Base-by-base conservation (phyloP, 2,888 invertebrate species). In the Osmoderma eremita region DNA sequence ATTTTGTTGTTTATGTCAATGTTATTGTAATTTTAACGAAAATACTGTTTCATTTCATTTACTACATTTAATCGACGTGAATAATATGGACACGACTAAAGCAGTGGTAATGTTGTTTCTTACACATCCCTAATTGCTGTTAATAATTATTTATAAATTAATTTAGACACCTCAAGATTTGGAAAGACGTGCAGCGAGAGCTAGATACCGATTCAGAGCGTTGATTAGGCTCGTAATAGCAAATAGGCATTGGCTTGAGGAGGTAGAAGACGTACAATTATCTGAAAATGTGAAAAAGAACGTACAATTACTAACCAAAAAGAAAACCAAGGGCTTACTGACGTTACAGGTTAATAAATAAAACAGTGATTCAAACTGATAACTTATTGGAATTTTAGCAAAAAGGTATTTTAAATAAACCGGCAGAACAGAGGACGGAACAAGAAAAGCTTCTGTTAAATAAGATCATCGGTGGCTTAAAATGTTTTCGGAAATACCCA, bases 401-500 rank as follows among this genome's bases (percentile, higher is more conserved):
- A 74, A 90, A 89, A 82, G 80, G 85, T 0, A 79, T 90, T 12
- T 78, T 90, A 53, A 86, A 85, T 65, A 88, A 86, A 71, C 83
- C 83, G 1, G 84, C 84, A 1, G 75, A 79, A 63, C 79, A 83
- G n/a, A 82, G 90, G 54, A 86, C 87, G 0, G 84, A 87, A 0
- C 83, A 84, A n/a, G 89, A 90, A 68, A 87, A 87, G 68, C 84
- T 84, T 71, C 85, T 86, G 70, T 79, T 90, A 18, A 84, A 85
- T 67, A 80, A 84, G 20, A 84, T 87, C 18, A 84, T 90, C 68
- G 87, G 87, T 0, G 85, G 85, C 13, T 78, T 90, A 17, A 87
- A 86, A 78, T 89, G 89, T 75, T 90, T 90, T 71, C 82, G 85
- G 67, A 81, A 81, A 65, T 87, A 89, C 78, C 87, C 88, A 1